Base-by-base conservation (phyloP, 2,888 invertebrate species). In the Dione vanillae region DNA sequence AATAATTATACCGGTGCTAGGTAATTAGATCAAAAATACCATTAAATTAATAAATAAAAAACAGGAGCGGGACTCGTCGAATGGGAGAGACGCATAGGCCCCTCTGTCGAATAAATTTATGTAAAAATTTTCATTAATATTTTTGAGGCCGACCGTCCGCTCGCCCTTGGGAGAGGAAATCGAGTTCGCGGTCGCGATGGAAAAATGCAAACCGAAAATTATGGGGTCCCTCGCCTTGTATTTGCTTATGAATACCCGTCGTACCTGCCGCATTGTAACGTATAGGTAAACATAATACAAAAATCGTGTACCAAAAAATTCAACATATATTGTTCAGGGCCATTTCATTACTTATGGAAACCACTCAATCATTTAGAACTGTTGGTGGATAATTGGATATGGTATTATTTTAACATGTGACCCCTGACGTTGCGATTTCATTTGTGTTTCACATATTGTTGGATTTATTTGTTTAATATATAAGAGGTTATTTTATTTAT, bases 121-220 rank as follows among this genome's bases (percentile, higher is more conserved):
- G 93, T 92, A 93, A 92, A 93, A 93, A 91, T 90, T 93, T 93
- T 93, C 93, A 93, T 93, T 93, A 92, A 92, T 93, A 93, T 93
- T 93, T 92, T 92, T 89, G 91, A 91, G 90, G 89, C 91, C 90
- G 90, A 85, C 85, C 90, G 91, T 86, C 88, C 91, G 90, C 79
- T 83, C 85, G 91, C 92, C 93, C 92, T 87, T 90, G 92, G 93
- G 92, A 92, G 85, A 87, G 87, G 83, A 86, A 91, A 91, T 91
- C 91, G 91, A 90, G 92, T 91, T 91, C 92, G 92, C 89, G 92
- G 93, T 91, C 86, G 89, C 91, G 90, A 92, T 92, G 91, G 92
- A 93, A 93, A 92, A 93, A 93, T 93, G 92, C 92, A 92, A 92
- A 93, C 92, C 92, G 84, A 93, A 93, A 92, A 92, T 92, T 92